Conservation (phyloP, 2,113 vertebrate species). For the Sphaerodactylus townsendi region DNA sequence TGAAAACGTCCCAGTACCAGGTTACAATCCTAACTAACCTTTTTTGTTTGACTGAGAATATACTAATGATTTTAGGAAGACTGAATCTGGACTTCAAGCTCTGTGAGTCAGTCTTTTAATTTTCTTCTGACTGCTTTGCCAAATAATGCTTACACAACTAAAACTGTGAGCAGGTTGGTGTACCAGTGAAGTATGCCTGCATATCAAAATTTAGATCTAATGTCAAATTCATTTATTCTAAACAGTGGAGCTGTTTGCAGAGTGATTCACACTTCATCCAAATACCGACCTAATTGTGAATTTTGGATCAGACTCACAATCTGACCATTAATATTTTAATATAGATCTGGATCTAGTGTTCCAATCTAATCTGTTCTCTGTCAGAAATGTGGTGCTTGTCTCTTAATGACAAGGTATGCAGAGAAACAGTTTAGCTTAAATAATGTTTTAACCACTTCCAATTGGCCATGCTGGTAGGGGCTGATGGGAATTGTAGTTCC, state of each 20-base stretch:
- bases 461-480: no score
- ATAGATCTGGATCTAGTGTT: neutral
- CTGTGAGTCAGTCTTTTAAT: neutral
- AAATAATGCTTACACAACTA: neutral
- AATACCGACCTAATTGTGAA: neutral
- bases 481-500: no score
- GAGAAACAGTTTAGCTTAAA: conserved; percentile 49
- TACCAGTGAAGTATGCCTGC: neutral
- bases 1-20: neutral
- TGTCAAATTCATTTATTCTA: neutral
- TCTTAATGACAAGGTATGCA: neutral
- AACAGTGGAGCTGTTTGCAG: neutral
- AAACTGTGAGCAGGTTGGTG: no score
- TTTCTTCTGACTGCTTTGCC: neutral
- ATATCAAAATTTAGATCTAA: neutral
- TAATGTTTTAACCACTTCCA: neutral
- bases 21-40: neutral
- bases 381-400: neutral
- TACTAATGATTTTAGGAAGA: neutral
- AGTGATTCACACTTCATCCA: neutral
- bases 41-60: neutral
- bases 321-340: neutral
- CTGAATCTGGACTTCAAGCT: neutral
- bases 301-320: neutral
- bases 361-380: neutral